Base-by-base conservation (phyloP, 2,113 vertebrate genomes). In the Gallinago jamesoni region DNA sequence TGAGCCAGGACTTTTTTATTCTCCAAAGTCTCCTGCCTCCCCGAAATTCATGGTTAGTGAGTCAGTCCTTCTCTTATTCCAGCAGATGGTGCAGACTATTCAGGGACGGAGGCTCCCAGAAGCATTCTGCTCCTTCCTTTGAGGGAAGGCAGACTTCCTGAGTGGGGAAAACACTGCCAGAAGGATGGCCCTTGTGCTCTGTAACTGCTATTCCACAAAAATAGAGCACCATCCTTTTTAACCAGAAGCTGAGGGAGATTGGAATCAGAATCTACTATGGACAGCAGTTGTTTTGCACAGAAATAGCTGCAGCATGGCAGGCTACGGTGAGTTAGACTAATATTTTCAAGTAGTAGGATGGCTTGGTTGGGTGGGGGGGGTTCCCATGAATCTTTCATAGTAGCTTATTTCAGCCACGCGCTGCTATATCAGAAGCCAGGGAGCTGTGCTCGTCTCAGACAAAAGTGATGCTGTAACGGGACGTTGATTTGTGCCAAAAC, bases 81-180 rank as follows among this genome's bases (percentile, higher is more conserved):
- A 94, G 94, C 95, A 96, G 96, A 96, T 96, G 94, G 95, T 96
- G 96, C 95, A 95, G 96, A 96, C 92, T 95, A 91, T 95, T 89
- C 96, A 96, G 89, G 94, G 96, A 96, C 50, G 1, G 95, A 96
- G 94, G 91, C 81, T 94, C 92, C 94, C 95, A 91, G 74, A 91
- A 94, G 95, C 91, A 63, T 87, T 87, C 93, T 87, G 91, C 91
- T 92, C 86, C 81, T 96, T 95, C 95, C 92, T 94, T 66, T 82
- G 95, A 82, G 92, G 89, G 81, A 87, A 89, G 93, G 74, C 95
- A 96, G 84, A 59, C 87, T 92, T 96, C 77, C 92, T 59, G 4
- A 74, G 78, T 1, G 3, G 69, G 87, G 77, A 69, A 76, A 87
- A 73, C 81, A 55, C 66, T 93, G 89, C 91, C 96, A 96, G 86